A percentile compares a stretch with the other conserved stretches of the same genome.
Conservation (phyloP, 2,113 vertebrate species). For the Oriolus oriolus region DNA sequence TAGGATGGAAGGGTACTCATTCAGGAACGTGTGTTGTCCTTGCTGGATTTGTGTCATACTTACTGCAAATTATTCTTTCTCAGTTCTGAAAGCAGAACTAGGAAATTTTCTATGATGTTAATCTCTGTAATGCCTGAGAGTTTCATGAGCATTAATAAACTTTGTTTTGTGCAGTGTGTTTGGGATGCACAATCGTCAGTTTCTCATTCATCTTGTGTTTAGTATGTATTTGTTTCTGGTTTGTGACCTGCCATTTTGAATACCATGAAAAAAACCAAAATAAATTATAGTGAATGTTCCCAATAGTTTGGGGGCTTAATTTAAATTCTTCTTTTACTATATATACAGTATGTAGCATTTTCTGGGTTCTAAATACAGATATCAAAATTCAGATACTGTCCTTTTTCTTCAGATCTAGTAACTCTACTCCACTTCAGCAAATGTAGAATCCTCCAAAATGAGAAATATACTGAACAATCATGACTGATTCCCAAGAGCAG, state of each 20-base stretch:
- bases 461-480: not conserved
- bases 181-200: not conserved
- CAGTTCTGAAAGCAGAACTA: not conserved
- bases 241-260: not conserved
- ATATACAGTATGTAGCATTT: not conserved
- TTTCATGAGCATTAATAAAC: not conserved
- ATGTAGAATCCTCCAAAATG: not conserved
- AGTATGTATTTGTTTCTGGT: not conserved
- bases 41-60: not conserved
- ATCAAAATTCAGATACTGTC: not conserved
- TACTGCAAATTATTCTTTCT: not conserved
- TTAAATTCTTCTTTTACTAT: not conserved
- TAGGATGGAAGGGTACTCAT: not conserved
- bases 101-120: not conserved
- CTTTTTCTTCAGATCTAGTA: not conserved
- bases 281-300: not conserved
- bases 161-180: not conserved
- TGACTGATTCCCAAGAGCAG: not conserved
- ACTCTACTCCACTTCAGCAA: not conserved
- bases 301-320: not conserved
- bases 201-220: not conserved
- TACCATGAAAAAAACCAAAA: not conserved
- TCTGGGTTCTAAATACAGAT: not conserved
- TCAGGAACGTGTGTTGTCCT: not conserved
- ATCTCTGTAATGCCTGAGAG: not conserved